Percentiles rank a stretch among this genome's conserved stretches.
phyloP scores from a whole-genome alignment of 2,888 invertebrate genomes.

The Augiades crinisus region DNA sequence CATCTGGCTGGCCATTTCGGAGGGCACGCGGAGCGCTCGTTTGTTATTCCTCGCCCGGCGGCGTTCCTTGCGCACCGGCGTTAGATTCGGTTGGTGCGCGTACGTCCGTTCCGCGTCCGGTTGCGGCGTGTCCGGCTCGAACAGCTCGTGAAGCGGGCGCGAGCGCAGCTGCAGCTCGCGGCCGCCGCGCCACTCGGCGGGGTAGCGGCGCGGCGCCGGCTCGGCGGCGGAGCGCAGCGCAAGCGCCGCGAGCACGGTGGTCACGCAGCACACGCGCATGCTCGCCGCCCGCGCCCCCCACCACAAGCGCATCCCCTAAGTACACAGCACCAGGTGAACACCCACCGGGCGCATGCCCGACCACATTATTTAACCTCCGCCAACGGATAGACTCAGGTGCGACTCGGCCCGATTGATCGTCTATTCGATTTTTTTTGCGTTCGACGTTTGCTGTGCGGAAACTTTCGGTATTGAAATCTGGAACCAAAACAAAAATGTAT shows the following conservation, averaged over 20 bases:
- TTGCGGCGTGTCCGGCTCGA: constrained; percentile 57
- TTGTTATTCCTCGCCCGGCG: constrained; percentile 61
- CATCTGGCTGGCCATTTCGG: constrained; percentile 86
- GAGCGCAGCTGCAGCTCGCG: constrained; percentile 53
- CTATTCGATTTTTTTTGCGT: constrained; percentile 7
- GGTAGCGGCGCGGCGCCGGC: constrained; percentile 60
- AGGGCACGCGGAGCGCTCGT: constrained; percentile 67
- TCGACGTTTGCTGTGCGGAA: not conserved
- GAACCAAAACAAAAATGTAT: constrained; percentile 38
- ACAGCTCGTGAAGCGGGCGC: constrained; percentile 64
- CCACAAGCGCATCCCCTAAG: constrained; percentile 68
- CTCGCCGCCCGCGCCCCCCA: constrained; percentile 59
- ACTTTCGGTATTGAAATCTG: constrained; percentile 37
- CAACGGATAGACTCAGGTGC: constrained; percentile 34
- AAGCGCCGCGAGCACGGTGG: constrained; percentile 66
- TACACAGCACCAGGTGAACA: constrained; percentile 58
- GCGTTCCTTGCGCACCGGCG: constrained; percentile 52
- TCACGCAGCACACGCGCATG: constrained; percentile 72
- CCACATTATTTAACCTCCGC: constrained; percentile 61
- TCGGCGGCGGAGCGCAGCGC: constrained; percentile 67
- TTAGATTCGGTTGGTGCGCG: constrained; percentile 50
- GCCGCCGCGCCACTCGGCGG: constrained; percentile 54
- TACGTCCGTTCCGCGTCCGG: constrained; percentile 41
- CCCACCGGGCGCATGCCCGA: constrained; percentile 65
- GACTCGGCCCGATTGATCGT: constrained; percentile 39